Conservation (phyloP, 2,888 invertebrate genomes). For the Ectemnius lituratus region DNA sequence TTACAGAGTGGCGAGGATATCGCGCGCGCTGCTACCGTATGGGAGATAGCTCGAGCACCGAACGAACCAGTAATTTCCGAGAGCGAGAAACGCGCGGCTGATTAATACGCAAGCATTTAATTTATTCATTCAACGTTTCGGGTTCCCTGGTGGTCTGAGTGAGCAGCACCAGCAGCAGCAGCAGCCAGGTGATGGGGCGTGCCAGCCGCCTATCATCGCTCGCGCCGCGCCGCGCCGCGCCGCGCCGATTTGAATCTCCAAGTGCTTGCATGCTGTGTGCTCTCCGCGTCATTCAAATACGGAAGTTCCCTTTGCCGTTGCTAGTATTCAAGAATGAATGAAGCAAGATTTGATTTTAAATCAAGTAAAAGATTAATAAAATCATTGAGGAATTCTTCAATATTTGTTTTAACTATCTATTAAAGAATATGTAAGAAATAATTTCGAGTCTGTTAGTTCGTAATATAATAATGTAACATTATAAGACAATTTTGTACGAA, state of each 20-base stretch:
- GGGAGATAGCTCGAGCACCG: constrained; percentile 23
- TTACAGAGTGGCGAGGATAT: constrained; percentile 69
- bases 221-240: no score
- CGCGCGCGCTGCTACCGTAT: constrained; percentile 37
- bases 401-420: no score
- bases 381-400: no score
- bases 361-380: no score
- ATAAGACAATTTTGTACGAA: constrained; percentile 51
- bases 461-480: constrained; percentile 47
- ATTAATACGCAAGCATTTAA: constrained; percentile 70
- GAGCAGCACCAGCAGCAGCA: no score
- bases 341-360: no score
- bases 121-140: constrained; percentile 69
- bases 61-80: constrained; percentile 67
- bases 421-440: no score
- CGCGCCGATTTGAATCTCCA: not conserved
- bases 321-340: no score
- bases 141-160: constrained; percentile 53
- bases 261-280: no score
- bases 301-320: no score
- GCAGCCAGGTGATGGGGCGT: constrained; percentile 55
- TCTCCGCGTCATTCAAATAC: no score
- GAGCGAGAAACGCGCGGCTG: constrained; percentile 66
- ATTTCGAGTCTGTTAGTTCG: not conserved
- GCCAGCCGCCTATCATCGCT: constrained; percentile 13